Percentiles rank a stretch among this genome's conserved stretches.
These are phyloP conservation scores for Aporophyla lueneburgensis DNA, from an alignment of 2,888 invertebrate genomes.

Conservation along the genomic window DNA sequence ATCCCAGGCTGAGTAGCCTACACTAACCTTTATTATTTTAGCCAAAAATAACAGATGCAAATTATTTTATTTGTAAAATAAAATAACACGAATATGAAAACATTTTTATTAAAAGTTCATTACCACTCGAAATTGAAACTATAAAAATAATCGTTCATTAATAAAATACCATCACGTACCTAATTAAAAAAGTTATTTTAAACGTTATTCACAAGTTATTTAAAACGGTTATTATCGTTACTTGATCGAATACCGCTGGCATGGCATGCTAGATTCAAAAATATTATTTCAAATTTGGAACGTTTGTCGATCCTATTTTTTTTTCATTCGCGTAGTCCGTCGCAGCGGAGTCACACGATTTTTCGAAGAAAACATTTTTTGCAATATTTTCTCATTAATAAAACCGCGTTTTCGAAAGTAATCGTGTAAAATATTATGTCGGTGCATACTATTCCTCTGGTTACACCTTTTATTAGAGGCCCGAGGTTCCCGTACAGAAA, in stretches of 20 bases:
- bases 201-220: constrained; percentile 51
- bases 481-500: constrained; percentile 89
- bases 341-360: constrained; percentile 76
- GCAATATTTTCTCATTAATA: constrained; percentile 54
- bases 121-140: constrained; percentile 5
- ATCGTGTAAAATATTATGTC: constrained; percentile 82
- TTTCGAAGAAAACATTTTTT: constrained; percentile 62
- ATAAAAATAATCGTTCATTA: constrained; percentile 33
- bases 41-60: neutral
- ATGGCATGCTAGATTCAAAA: constrained; percentile 74
- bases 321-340: constrained; percentile 80
- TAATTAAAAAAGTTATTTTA: constrained; percentile 41
- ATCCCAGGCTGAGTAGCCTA: neutral
- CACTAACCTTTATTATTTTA: neutral
- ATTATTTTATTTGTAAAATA: neutral
- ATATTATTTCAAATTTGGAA: constrained; percentile 79
- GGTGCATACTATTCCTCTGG: constrained; percentile 88
- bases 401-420: constrained; percentile 56
- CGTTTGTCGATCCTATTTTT: constrained; percentile 78
- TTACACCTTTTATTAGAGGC: constrained; percentile 88
- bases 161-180: constrained; percentile 45
- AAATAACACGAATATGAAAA: neutral
- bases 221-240: constrained; percentile 48
- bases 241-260: constrained; percentile 60
- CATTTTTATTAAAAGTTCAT: constrained; percentile 1